phyloP scores from a whole-genome alignment of 2,113 vertebrate genomes.

The Emberiza fucata region DNA sequence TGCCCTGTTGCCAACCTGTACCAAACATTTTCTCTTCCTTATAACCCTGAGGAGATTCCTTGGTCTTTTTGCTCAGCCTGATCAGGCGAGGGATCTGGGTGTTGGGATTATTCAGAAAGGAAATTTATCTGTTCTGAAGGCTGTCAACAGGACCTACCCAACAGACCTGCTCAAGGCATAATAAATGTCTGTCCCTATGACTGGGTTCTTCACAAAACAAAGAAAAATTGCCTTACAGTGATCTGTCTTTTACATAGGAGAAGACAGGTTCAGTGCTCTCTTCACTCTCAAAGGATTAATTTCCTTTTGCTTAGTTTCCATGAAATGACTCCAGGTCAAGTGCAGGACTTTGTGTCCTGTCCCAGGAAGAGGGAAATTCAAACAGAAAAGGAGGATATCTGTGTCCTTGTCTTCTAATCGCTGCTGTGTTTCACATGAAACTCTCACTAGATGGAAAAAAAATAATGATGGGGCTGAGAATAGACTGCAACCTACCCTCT shows the following conservation, averaged over 20 bases:
- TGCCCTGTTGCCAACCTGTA: neutral
- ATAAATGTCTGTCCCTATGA: neutral
- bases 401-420: neutral
- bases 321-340: neutral
- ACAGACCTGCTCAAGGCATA: neutral
- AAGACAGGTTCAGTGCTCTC: neutral
- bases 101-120: neutral
- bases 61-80: neutral
- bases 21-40: fast-evolving
- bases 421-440: neutral
- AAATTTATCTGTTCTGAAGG: neutral
- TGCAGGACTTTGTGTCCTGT: fast-evolving
- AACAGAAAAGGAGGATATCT: neutral
- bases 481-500: neutral
- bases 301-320: neutral
- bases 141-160: neutral
- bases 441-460: neutral
- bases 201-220: neutral
- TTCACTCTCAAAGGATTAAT: neutral
- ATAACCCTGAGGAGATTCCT: neutral
- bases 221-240: neutral
- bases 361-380: neutral
- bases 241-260: neutral
- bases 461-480: neutral
- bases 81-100: neutral